Evolutionary conservation across 2,888 invertebrate genomes (phyloP).

Genomic region (Thyatira batis): DNA sequence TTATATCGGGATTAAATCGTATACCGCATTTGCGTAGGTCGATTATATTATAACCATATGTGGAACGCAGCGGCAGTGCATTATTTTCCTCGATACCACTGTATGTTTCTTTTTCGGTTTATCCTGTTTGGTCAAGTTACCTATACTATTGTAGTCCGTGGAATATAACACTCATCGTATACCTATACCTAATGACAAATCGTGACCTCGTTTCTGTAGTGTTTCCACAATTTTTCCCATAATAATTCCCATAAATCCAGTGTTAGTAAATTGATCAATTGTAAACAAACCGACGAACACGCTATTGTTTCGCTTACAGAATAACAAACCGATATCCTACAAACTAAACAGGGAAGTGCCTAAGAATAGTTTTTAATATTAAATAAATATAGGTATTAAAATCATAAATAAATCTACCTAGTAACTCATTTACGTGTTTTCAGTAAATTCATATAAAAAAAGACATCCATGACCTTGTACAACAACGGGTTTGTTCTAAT

Average conservation of each 20-base stretch:
- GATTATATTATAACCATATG: slow-evolving; percentile 33
- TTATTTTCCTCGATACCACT: slow-evolving; percentile 27
- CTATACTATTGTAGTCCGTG: not conserved
- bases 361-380: no score
- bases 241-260: not conserved
- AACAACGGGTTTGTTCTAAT: not conserved
- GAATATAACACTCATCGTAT: not conserved
- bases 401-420: no score
- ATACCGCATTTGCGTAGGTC: slow-evolving; percentile 36
- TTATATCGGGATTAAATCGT: slow-evolving; percentile 35
- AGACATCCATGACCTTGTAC: not conserved
- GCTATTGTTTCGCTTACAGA: no score
- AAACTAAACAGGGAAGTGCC: no score
- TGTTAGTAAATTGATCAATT: no score
- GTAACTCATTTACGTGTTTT: no score
- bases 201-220: not conserved
- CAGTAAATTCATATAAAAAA: not conserved
- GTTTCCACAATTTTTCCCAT: not conserved
- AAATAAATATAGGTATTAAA: no score
- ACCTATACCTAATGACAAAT: not conserved
- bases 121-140: not conserved
- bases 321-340: no score
- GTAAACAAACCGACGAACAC: no score
- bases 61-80: slow-evolving; percentile 20
- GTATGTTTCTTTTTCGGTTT: not conserved